phyloP scores from a whole-genome alignment of 2,888 invertebrate species.

The Nephrocerus scutellatus region DNA sequence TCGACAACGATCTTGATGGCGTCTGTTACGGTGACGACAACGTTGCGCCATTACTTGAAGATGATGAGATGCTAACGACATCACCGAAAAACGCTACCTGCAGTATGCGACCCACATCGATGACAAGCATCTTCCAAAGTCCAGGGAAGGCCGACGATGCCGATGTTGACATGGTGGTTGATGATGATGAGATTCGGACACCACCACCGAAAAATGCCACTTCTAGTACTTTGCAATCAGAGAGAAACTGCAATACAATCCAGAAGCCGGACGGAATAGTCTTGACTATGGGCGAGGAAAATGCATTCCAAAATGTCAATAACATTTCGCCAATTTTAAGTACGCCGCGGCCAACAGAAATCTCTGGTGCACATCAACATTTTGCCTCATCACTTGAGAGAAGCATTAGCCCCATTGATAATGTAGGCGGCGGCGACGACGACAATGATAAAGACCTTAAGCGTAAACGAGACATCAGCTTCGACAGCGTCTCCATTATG shows the following conservation, averaged over 20 bases:
- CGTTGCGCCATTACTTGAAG: no score
- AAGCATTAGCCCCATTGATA: conserved; percentile 24
- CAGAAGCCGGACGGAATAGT: conserved; percentile 25
- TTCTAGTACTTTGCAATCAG: no score
- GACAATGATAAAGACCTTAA: conserved; percentile 36
- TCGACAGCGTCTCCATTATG: conserved; percentile 43
- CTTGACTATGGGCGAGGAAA: conserved; percentile 22
- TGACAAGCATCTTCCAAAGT: no score
- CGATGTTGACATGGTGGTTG: neutral
- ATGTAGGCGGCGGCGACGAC: conserved; percentile 36
- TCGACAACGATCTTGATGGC: neutral
- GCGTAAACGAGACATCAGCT: conserved; percentile 44
- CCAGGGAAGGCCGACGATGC: neutral
- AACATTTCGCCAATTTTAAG: conserved; percentile 43
- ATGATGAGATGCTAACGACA: no score
- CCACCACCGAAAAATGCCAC: conserved; percentile 17
- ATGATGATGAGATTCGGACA: neutral
- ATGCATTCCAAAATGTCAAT: conserved; percentile 31
- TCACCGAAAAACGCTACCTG: no score
- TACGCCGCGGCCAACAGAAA: conserved; percentile 10
- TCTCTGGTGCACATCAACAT: conserved; percentile 28
- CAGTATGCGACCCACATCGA: no score
- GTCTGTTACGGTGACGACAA: no score
- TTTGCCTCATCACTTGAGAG: conserved; percentile 28
- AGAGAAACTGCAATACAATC: no score